These are phyloP conservation scores for Hippolais icterina DNA, from an alignment of 2,113 vertebrate species.

Conservation along the genomic window DNA sequence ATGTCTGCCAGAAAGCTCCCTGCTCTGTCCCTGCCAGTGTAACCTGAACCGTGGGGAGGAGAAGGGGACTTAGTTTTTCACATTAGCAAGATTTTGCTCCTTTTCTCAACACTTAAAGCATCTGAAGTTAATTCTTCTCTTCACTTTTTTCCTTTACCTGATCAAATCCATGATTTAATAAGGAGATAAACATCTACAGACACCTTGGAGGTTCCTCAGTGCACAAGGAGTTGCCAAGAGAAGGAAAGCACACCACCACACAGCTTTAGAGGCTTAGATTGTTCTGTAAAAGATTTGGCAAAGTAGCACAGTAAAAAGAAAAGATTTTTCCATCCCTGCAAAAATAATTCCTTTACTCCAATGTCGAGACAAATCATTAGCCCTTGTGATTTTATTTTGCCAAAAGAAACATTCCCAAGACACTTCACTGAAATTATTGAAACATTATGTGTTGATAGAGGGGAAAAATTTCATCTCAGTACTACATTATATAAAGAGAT, in stretches of 20 bases:
- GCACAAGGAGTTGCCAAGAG: accelerated
- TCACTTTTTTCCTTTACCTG: background rate
- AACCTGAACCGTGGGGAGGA: background rate
- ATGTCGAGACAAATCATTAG: background rate
- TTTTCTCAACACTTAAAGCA: background rate
- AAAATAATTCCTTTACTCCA: background rate
- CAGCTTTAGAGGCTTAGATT: background rate
- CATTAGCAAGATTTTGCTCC: background rate
- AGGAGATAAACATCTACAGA: background rate
- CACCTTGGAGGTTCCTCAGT: background rate
- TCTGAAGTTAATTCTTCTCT: background rate
- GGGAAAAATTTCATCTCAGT: background rate
- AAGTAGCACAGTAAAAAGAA: background rate
- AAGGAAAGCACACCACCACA: background rate
- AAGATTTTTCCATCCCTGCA: background rate
- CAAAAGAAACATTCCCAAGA: conserved; percentile 14
- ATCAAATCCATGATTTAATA: background rate
- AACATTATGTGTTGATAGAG: background rate
- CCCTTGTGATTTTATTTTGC: background rate
- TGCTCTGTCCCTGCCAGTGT: background rate
- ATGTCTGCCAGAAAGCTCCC: background rate
- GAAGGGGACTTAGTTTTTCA: background rate
- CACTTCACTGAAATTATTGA: background rate
- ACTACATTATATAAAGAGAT: background rate
- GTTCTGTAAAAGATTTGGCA: background rate